phyloP scores from a whole-genome alignment of 2,113 vertebrate species.

The Carettochelys insculpta region DNA sequence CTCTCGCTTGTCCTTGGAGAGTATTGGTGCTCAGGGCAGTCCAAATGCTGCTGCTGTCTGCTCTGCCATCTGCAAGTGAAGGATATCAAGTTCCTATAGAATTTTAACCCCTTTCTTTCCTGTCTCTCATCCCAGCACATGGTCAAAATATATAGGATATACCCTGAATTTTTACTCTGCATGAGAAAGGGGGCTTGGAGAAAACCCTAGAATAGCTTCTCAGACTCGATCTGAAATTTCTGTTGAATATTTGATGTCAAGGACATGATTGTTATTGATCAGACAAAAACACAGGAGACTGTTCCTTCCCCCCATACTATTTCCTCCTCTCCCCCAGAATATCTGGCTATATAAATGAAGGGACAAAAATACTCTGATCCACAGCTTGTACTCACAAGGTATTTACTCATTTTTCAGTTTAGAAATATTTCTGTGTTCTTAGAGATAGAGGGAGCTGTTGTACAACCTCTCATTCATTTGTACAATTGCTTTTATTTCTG shows the following conservation, averaged over 20 bases:
- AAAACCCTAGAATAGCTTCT: fast-evolving
- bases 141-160: not conserved
- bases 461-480: conserved; percentile 4
- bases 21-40: not conserved
- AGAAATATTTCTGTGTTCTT: not conserved
- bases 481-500: not conserved
- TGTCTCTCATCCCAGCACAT: not conserved
- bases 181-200: not conserved
- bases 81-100: not conserved
- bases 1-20: not conserved
- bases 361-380: not conserved
- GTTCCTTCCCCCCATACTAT: fast-evolving
- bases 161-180: not conserved
- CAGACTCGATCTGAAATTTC: not conserved
- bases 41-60: not conserved
- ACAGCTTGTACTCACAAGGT: not conserved
- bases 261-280: not conserved
- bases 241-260: not conserved
- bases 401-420: not conserved
- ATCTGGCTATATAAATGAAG: not conserved
- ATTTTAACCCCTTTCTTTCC: not conserved
- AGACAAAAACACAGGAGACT: not conserved
- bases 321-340: not conserved
- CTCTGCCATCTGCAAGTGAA: not conserved
- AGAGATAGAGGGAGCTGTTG: conserved; percentile 68